Evolutionary conservation across 2,888 invertebrate species (phyloP), one percentile per base, ranked within the genome.

Genomic region (Ichneumon xanthorius): DNA sequence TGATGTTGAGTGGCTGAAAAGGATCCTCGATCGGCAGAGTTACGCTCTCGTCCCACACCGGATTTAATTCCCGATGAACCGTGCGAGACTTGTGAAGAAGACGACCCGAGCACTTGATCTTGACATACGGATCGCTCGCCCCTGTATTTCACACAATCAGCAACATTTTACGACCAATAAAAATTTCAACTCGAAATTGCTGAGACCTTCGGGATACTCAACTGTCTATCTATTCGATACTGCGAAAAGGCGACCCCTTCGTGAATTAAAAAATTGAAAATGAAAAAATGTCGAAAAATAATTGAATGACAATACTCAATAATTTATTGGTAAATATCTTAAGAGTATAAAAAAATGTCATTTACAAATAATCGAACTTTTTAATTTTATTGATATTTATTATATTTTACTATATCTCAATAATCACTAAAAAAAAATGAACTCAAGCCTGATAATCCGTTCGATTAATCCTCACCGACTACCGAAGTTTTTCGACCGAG

Each of bases 21-120:
- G 98, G 97, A 95, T 99, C 98, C 94, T 98, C 98, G 85, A 99
- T 96, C 67, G 98, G 98, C 89, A 99, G 96, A 9, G 97, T 97
- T 94, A 99, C 99, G 89, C 97, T 97, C 94, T 99, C 99, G 93
- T 99, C 99, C 99, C 99, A 99, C n/a, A 97, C 96, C 0, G 99
- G 99, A 95, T 99, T 99, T 85, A 99, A 95, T 94, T 98, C 99
- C 90, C 99, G 96, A 94, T 98, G 98, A 84, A 99, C 97, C 80
- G 98, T 99, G 92, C 97, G 97, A 89, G 98, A 99, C 95, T 99
- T 99, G 95, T 99, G 98, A 89, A 99, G 95, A 88, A 98, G 95
- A 86, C 98, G 96, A 50, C 98, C 97, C 14, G 96, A 97, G 87
- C 96, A 95, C 94, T 99, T 99, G 95, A 99, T 98, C 95, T 99